phyloP scores from a whole-genome alignment of 1,140 invertebrate species.

The Chrysomallon squamiferum region DNA sequence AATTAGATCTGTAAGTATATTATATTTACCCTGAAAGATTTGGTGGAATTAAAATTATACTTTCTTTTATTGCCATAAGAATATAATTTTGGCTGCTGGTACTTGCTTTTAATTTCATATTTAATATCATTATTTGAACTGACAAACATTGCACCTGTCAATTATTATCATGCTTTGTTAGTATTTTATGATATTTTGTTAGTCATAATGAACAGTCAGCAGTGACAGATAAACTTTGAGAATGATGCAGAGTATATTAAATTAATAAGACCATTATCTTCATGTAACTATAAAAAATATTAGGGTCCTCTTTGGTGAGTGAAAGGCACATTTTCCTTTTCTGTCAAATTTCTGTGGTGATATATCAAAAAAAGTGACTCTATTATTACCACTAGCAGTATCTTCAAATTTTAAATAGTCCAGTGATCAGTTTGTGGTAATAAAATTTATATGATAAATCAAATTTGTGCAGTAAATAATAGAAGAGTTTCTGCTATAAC shows the following conservation, averaged over 20 bases:
- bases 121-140: no score
- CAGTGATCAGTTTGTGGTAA: neutral
- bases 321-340: neutral
- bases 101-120: no score
- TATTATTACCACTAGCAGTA: neutral
- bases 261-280: neutral
- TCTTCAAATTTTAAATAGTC: neutral
- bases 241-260: no score
- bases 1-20: conserved; percentile 67
- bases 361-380: neutral
- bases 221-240: no score
- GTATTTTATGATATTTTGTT: no score
- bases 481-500: neutral
- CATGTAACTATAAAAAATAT: neutral
- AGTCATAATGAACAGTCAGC: no score
- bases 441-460: neutral
- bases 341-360: neutral
- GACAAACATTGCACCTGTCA: no score
- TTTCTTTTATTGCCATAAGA: no score
- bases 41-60: no score
- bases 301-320: neutral
- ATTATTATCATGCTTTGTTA: no score
- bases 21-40: no score
- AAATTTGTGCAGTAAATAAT: neutral
- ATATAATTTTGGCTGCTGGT: no score